Evolutionary conservation across 1,140 invertebrate species (phyloP), one percentile per base, ranked within the genome.

Genomic region (Megalonaias nervosa): DNA sequence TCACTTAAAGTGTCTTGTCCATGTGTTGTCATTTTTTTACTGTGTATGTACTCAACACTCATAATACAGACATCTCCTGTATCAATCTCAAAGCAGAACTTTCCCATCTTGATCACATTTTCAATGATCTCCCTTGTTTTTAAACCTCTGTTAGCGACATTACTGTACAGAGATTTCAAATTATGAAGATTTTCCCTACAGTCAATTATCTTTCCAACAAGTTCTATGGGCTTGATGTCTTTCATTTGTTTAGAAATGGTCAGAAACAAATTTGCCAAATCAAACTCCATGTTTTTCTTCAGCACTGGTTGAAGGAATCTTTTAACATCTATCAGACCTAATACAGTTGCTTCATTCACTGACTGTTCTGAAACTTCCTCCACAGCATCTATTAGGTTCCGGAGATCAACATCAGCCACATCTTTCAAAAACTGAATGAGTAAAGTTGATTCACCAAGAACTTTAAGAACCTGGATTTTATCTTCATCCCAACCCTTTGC

Each of bases 321-420:
- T 38, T 77, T 74, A 12, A 79, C 62, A 60, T 77, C 67, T 23
- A 82, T 82, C 16, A 82, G 66, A 31, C 26, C 74, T 5, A 74
- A 77, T 9, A 82, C 77, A 56, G 76, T 76, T 9, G 81, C 75
- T 67, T 79, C 81, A 69, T 69, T 61, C 1, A 82, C 70, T n/a
- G 65, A 64, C 59, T 67, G 67, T 67, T 82, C 81, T 4, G 81
- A 82, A 19, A 77, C 76, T 16, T 82, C 78, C 67, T 82, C 81
- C 2, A 82, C 81, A 57, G 81, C 78, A 69, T 82, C 81, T 67
- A 82, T 82, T 0, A 80, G 57, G n/a, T 80, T 76, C 13, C 79
- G 23, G 19, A 80, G 65, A 58, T 82, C 81, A 9, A 80, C 78
- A 17, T 67, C 57, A 15, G 56, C 62, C 0, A 58, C 80, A 5